Percentiles rank a stretch among this genome's conserved stretches.
These are phyloP conservation scores for Xanthia icteritia DNA, from an alignment of 2,888 invertebrate species.

Conservation along the genomic window DNA sequence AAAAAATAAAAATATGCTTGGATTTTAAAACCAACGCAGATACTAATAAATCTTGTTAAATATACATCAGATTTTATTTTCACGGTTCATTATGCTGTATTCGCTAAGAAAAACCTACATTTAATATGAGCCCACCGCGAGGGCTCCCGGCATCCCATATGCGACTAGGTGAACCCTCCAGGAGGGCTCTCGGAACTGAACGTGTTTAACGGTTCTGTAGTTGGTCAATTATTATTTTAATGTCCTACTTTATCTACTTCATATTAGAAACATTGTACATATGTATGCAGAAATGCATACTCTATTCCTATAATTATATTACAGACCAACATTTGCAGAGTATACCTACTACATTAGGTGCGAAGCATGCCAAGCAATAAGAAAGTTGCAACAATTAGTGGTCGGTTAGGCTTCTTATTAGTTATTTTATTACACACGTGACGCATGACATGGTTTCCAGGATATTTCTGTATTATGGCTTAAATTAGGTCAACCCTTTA, in stretches of 20 bases:
- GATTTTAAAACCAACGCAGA: no score
- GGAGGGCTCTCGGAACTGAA: no score
- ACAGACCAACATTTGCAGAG: background rate
- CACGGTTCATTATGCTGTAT: no score
- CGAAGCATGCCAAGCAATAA: background rate
- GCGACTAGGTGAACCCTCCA: no score
- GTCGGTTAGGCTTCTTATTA: background rate
- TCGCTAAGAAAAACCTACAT: no score
- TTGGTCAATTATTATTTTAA: background rate
- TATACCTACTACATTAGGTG: no score
- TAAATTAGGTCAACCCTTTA: slow-evolving; percentile 45
- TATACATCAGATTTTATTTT: no score
- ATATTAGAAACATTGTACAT: background rate
- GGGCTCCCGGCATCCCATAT: no score
- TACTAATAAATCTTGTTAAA: no score
- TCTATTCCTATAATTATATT: background rate
- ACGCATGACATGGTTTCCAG: background rate
- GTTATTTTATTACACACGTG: background rate
- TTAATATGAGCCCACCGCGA: no score
- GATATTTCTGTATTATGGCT: slow-evolving; percentile 1
- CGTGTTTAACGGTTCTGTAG: no score
- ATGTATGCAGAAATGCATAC: background rate
- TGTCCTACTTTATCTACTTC: background rate
- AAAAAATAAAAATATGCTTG: no score
- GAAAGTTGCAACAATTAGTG: background rate